Base-by-base conservation (phyloP, 2,888 invertebrate genomes). In the Cephus pulcher region DNA sequence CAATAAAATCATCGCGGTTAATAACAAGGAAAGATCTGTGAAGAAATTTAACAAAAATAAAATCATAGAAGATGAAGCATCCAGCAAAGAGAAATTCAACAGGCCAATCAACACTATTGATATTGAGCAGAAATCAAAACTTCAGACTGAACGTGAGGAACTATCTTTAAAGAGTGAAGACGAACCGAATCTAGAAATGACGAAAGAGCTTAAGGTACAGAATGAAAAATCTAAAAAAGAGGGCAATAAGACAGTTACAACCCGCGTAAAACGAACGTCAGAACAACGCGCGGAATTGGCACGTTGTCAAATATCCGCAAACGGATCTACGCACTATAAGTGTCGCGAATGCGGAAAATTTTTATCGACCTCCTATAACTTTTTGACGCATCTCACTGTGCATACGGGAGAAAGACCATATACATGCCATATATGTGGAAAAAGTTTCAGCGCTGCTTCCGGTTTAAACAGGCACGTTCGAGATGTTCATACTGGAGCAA, bases 291-390 rank as follows among this genome's bases (percentile, higher is more conserved):
- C 71, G 32, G 71, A 71, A 71, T 71, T 83, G 30, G 34, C 34
- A 4, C 34, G 76, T 1, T 80, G 87, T 4, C 85, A 80, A 79
- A 73, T 86, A 4, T 84, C 86, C 15, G 88, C 91, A 0, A 92
- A 93, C 84, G 93, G 93, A 0, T 92, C 92, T 76, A 90, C 92
- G 3, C 93, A 91, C 83, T 95, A 93, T 87, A 92, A 92, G 76
- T 95, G 95, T 86, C 91, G 88, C 35, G 89, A 92, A 11, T 95
- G 95, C 87, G 93, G 93, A 0, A 94, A 94, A 87, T 92, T 92
- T 78, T 88, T 95, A n/a, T 93, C 94, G 81, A 94, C 94, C 0
- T 89, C 93, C 9, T 94, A 94, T 88, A 94, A 88, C 79, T 86
- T 88, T 30, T 37, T 84, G 23, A 81, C 80, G 23, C 89, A 89